Conservation (phyloP, 2,113 vertebrate species). For the Strigops habroptila region DNA sequence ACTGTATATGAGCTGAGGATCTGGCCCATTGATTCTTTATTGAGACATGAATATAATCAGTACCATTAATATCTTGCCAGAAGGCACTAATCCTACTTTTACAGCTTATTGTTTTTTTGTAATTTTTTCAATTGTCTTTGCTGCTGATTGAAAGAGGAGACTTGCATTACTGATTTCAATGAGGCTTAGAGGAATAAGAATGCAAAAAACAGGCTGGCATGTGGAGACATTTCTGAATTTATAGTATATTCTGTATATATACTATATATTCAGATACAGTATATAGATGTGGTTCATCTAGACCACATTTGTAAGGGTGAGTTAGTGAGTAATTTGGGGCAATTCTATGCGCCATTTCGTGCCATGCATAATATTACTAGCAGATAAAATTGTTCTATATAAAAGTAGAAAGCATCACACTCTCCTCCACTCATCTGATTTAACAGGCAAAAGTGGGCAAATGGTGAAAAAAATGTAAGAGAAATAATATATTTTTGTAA, state of each 20-base stretch:
- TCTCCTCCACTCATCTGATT: not conserved
- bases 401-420: not conserved
- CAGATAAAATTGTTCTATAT: not conserved
- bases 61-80: not conserved
- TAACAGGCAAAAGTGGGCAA: not conserved
- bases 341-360: not conserved
- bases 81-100: not conserved
- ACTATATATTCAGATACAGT: too few relatives aligned
- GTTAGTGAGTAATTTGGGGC: not conserved
- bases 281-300: not conserved
- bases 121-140: conserved; percentile 7
- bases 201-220: not conserved
- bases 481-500: not conserved
- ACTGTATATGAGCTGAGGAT: not conserved
- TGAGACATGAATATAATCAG: not conserved
- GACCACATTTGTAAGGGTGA: not conserved
- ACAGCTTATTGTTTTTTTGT: not conserved
- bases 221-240: not conserved
- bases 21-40: not conserved
- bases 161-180: not conserved
- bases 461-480: not conserved
- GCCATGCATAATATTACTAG: not conserved
- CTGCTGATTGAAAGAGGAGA: not conserved
- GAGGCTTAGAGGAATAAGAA: not conserved
- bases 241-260: not conserved